Percentiles rank a stretch among this genome's conserved stretches.
These are phyloP conservation scores for Dipodomys spectabilis DNA, from an alignment of 2,113 vertebrate species.

Conservation along the genomic window DNA sequence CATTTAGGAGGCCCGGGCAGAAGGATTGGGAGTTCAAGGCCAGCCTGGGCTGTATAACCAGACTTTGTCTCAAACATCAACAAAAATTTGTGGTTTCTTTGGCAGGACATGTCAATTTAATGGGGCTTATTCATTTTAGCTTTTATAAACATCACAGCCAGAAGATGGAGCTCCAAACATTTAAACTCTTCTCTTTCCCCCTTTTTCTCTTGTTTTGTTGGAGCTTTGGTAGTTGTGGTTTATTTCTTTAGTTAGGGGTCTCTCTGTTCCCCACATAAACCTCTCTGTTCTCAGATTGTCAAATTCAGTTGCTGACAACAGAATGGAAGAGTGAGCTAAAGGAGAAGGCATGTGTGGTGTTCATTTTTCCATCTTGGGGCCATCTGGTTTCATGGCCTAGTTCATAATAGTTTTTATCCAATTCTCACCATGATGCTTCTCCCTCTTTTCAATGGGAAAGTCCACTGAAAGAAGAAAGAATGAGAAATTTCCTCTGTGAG, in stretches of 20 bases:
- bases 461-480: not conserved
- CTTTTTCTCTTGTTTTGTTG: not conserved
- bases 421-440: not conserved
- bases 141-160: conserved; percentile 23
- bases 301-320: not conserved
- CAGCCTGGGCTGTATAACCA: not conserved
- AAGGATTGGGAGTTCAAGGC: not conserved
- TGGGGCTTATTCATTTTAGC: not conserved
- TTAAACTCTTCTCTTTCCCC: not conserved
- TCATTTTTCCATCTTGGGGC: not conserved
- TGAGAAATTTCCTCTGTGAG: not conserved
- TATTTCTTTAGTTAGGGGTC: not conserved
- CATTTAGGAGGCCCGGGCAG: not conserved
- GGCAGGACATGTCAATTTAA: not conserved
- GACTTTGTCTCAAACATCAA: not conserved
- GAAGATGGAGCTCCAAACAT: conserved; percentile 70
- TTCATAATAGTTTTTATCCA: not conserved
- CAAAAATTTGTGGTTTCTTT: not conserved
- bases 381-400: not conserved
- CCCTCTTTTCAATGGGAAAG: not conserved
- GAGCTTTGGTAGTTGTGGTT: not conserved
- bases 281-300: not conserved
- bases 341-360: not conserved
- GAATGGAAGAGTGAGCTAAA: not conserved
- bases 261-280: not conserved